phyloP scores from a whole-genome alignment of 2,888 invertebrate genomes.

The Rhorus exstirpatorius region DNA sequence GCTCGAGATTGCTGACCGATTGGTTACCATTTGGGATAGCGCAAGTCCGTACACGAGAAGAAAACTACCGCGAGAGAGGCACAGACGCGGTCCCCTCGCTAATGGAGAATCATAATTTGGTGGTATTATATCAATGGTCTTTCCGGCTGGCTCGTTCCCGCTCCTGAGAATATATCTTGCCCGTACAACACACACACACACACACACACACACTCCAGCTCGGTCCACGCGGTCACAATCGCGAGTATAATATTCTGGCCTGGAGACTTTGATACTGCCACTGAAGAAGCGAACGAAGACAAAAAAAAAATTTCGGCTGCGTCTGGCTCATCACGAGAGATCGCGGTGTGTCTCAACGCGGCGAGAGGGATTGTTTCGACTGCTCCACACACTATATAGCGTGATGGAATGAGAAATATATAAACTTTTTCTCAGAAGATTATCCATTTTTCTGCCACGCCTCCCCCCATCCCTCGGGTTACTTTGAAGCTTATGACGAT shows the following conservation, averaged over 20 bases:
- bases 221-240: neutral
- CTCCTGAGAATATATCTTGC: constrained; percentile 40
- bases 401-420: neutral
- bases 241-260: neutral
- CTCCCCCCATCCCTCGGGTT: constrained; percentile 1
- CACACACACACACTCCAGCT: neutral
- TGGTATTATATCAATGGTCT: constrained; percentile 50
- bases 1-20: neutral
- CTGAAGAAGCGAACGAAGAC: constrained; percentile 41
- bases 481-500: constrained; percentile 44
- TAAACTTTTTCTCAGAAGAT: constrained; percentile 52
- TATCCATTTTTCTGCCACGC: constrained; percentile 50
- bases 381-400: neutral
- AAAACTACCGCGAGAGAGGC: neutral
- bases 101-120: constrained; percentile 62
- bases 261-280: constrained; percentile 42
- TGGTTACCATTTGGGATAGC: neutral
- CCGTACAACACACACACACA: too few species aligned
- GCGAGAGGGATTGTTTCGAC: neutral
- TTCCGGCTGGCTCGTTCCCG: constrained; percentile 44
- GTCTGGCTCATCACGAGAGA: constrained; percentile 8
- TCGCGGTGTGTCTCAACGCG: neutral
- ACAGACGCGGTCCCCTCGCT: neutral
- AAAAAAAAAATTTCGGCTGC: constrained; percentile 1
- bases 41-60: constrained; percentile 7